phyloP scores from a whole-genome alignment of 2,888 invertebrate species.

The Lypha dubia region DNA sequence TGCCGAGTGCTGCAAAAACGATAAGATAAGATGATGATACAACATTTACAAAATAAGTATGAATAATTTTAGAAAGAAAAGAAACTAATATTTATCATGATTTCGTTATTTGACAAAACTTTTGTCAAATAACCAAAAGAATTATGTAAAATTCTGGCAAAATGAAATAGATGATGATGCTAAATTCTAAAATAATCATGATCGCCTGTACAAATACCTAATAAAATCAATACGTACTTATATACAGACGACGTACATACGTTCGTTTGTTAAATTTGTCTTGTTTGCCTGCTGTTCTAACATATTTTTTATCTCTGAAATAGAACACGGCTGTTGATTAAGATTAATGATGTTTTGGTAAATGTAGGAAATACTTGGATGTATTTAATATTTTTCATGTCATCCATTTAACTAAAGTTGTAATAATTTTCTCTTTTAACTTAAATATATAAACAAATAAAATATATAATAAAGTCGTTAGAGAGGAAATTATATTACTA shows the following conservation, averaged over 20 bases:
- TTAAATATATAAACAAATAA: background rate
- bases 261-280: background rate
- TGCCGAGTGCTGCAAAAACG: background rate
- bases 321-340: slow-evolving; percentile 39
- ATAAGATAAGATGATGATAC: background rate
- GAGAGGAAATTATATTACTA: too few species aligned
- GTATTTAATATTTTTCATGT: slow-evolving; percentile 9
- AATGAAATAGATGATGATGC: slow-evolving; percentile 21
- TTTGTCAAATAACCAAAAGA: slow-evolving; percentile 35
- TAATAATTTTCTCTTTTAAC: background rate
- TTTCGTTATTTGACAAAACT: slow-evolving; percentile 14
- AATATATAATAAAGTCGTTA: too few species aligned
- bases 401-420: slow-evolving; percentile 11
- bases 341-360: slow-evolving; percentile 42
- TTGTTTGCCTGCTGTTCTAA: background rate
- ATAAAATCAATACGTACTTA: too few species aligned
- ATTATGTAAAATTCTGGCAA: slow-evolving; percentile 11
- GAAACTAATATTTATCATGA: slow-evolving; percentile 6
- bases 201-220: background rate
- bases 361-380: background rate
- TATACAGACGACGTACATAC: too few species aligned
- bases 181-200: background rate
- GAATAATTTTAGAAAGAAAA: background rate
- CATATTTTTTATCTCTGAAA: slow-evolving; percentile 3
- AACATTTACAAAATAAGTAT: background rate